Percentiles rank a stretch among this genome's conserved stretches.
phyloP scores from a whole-genome alignment of 1,140 invertebrate genomes.

The Mylabris phalerata region DNA sequence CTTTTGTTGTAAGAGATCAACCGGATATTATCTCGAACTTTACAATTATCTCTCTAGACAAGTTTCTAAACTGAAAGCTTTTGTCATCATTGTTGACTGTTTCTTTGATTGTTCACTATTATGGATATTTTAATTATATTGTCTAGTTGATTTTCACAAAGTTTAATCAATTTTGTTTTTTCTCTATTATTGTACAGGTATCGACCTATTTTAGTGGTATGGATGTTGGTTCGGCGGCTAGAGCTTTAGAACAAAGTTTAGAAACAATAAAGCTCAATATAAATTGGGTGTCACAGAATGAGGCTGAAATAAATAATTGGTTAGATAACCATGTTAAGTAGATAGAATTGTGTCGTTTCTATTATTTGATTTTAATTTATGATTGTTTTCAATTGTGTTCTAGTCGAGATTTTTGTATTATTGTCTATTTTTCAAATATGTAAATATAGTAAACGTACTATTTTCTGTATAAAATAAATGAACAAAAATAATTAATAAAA shows the following conservation, averaged over 20 bases:
- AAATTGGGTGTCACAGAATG: slow-evolving; percentile 64
- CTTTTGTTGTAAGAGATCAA: too few species aligned
- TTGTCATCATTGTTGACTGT: not conserved
- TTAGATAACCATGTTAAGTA: slow-evolving; percentile 33
- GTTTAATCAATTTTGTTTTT: not conserved
- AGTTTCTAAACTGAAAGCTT: not conserved
- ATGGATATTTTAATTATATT: not conserved
- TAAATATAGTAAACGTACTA: slow-evolving; percentile 23
- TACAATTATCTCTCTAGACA: not conserved
- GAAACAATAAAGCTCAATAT: slow-evolving; percentile 74
- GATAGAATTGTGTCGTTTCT: not conserved
- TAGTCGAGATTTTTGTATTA: slow-evolving; percentile 17
- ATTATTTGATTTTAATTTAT: slow-evolving; percentile 12
- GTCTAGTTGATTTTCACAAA: not conserved
- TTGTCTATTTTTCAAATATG: slow-evolving; percentile 26
- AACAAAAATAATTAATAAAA: too few species aligned
- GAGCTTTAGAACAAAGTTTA: slow-evolving; percentile 64
- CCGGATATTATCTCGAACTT: too few species aligned
- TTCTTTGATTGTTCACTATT: too few species aligned
- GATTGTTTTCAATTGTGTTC: slow-evolving; percentile 20
- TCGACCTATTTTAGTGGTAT: slow-evolving; percentile 60
- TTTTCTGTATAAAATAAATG: slow-evolving; percentile 19
- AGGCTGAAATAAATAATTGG: slow-evolving; percentile 42
- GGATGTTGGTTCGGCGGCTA: slow-evolving; percentile 58
- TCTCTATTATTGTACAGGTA: slow-evolving; percentile 45